Evolutionary conservation across 2,113 vertebrate species (phyloP), one percentile per base, ranked within the genome.

Genomic region (Paratilapia polleni): DNA sequence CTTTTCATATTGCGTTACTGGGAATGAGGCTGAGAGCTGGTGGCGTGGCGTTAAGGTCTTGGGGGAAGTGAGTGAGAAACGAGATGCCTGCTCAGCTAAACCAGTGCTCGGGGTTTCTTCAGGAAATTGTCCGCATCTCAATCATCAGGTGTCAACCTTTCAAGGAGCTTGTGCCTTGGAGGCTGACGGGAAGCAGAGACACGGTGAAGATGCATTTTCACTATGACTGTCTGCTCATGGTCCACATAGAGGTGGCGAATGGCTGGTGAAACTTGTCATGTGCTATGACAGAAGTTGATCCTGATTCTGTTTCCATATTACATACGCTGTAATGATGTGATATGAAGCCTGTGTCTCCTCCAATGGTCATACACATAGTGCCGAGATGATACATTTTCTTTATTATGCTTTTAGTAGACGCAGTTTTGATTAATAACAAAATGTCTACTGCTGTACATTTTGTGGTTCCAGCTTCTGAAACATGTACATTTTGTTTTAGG

Each of bases 181-280:
- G 84, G 90, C 87, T 91, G 92, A 92, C 83, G 64, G 77, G 82
- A 85, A 90, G 78, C 90, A 86, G 82, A 87, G 34, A 60, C 56
- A 4, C 9, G 2, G 54, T 76, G 17, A 87, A 77, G 74, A 87
- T 78, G 56, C 19, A 49, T 70, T 20, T 20, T 70, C 26, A 14
- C 64, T 14, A 7, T 14, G n/a, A 8, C 63, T 24, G 58, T 64
- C 64, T 49, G 49, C 52, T 57, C 20, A 24, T 26, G 66, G 11
- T 82, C 56, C 34, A 31, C 8, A 12, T 10, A 14, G 19, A 49
- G 34, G 52, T 1, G 8, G 64, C n/a, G 47, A 73, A 56, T 56
- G 43, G 38, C 56, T 64, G 19, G 13, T 52, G 17, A 78, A 52
- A 56, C 62, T 20, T 81, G 77, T 49, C 73, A 56, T 77, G 60